These are phyloP conservation scores for Phaonia tiefii DNA, from an alignment of 2,888 invertebrate genomes.

Conservation along the genomic window DNA sequence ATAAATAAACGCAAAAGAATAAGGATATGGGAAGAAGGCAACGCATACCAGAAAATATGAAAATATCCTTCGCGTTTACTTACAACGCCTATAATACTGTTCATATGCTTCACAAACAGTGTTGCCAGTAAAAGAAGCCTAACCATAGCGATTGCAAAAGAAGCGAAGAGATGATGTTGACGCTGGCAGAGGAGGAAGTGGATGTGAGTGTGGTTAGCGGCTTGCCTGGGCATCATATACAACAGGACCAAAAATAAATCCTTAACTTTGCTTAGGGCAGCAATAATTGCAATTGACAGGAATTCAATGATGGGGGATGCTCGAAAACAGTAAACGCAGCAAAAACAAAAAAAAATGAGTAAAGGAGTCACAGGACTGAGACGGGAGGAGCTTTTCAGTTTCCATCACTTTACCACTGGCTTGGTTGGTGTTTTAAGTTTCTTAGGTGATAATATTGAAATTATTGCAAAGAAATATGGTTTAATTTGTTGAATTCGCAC, in stretches of 20 bases:
- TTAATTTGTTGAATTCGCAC: constrained; percentile 41
- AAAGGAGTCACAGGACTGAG: too few relatives aligned
- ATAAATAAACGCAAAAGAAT: background rate
- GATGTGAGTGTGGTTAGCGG: constrained; percentile 68
- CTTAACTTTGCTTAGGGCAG: constrained; percentile 69
- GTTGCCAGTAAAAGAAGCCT: constrained; percentile 39
- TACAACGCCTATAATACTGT: constrained; percentile 27
- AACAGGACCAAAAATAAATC: constrained; percentile 56
- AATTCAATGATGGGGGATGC: constrained; percentile 61
- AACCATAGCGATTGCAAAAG: constrained; percentile 4
- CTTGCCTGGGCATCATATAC: constrained; percentile 46
- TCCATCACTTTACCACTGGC: background rate
- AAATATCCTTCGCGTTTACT: background rate
- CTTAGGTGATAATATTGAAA: constrained; percentile 66
- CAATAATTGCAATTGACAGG: constrained; percentile 78
- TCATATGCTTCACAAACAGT: constrained; percentile 32
- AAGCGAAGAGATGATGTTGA: background rate
- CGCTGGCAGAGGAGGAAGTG: constrained; percentile 11
- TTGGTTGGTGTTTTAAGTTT: constrained; percentile 47
- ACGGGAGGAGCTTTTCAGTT: too few relatives aligned
- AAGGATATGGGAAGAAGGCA: constrained; percentile 17
- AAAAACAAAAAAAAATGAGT: background rate
- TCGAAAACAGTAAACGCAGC: background rate
- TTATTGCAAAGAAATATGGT: constrained; percentile 49
- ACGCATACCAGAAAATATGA: background rate